Base-by-base conservation (phyloP, 2,888 invertebrate genomes). In the Scaptomyza flava region DNA sequence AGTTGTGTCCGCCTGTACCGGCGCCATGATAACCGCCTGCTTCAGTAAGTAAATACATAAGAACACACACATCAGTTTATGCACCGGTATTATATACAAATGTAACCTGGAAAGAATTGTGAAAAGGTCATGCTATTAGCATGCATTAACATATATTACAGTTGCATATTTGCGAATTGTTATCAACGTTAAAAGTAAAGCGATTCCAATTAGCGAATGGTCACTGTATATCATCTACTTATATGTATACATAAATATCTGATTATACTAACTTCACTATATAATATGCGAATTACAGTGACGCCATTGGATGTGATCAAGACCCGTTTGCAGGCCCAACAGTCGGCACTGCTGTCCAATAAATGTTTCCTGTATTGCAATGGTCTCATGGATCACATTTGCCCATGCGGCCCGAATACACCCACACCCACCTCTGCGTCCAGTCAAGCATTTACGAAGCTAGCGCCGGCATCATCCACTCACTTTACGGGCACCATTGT, bases 231-330 rank as follows among this genome's bases (percentile, higher is more conserved):
- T 51, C 23, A 23, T 23, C 23, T 23, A 23, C 23, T 2, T 23
- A 4, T 4, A 23, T 23, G 23, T 23, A 23, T 23, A 23, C 4
- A 12, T 27, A 41, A 4, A 5, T 45, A 27, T 38, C 17, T 45
- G n/a, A 23, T 36, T 14, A 30, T 46, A 6, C 14, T 50, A 57
- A 75, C 77, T 75, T 73, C 74, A 75, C 42, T 47, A 63, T 11
- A 14, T 6, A 38, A 30, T 46, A 3, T 33, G 12, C 6, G 6
- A 2, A 33, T 66, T 56, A 2, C 42, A 98, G 98, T 99, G 93
- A 99, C 99, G 0, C 99, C 99, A 0, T 93, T 99, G 78, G 99
- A 99, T 93, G 99, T 99, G n/a, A 97, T 99, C 0, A 99, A 99
- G 93, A 98, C 99, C 71, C 94, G 99, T 51, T 93, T 99, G 42